These are phyloP conservation scores for Columba janthina DNA, from an alignment of 2,113 vertebrate genomes.

Conservation along the genomic window DNA sequence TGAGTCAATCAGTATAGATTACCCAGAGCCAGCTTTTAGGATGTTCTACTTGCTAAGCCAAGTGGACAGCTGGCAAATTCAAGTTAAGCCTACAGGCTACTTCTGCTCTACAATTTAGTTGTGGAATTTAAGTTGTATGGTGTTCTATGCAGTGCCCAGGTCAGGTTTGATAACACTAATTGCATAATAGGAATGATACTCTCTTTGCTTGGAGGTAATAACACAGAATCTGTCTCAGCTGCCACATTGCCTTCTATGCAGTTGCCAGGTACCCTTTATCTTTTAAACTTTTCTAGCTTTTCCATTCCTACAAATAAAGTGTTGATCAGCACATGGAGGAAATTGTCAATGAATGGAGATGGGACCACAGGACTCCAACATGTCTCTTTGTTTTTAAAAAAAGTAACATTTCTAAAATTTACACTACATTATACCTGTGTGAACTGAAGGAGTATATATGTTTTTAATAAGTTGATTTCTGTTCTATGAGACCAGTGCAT, in stretches of 20 bases:
- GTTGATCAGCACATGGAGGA: background rate
- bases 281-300: background rate
- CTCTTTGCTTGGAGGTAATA: background rate
- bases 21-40: background rate
- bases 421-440: background rate
- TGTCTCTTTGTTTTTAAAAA: background rate
- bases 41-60: background rate
- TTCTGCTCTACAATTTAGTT: background rate
- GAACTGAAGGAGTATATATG: background rate
- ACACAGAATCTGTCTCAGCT: background rate
- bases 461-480: background rate
- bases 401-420: background rate
- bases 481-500: background rate
- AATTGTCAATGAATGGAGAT: background rate
- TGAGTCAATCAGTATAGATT: background rate
- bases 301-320: background rate
- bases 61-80: background rate
- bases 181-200: background rate
- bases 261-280: background rate
- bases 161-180: background rate
- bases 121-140: background rate
- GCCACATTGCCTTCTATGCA: rapidly evolving
- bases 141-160: background rate
- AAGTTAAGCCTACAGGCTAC: background rate
- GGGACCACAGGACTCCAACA: background rate